Evolutionary conservation across 64 coral and sea anemone species (phyloP).

Genomic region (Acropora yongei): DNA sequence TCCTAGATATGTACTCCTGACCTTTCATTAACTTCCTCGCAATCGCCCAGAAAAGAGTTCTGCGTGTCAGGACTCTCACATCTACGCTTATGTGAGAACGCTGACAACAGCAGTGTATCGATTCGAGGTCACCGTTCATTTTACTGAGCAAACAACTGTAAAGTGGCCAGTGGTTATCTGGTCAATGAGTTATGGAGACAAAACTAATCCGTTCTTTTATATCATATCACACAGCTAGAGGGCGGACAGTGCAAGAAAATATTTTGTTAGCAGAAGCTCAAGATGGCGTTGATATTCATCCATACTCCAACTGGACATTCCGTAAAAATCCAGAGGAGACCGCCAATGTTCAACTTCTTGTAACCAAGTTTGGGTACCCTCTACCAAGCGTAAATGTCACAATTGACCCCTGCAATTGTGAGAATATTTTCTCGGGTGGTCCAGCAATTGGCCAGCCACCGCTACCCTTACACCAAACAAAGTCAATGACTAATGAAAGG

Average conservation of each 20-base stretch:
- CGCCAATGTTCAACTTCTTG: not conserved
- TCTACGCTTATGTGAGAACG: too few species aligned
- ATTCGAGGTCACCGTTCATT: too few species aligned
- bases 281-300: conserved; percentile 51
- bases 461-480: not conserved
- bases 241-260: conserved; percentile 43
- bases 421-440: not conserved
- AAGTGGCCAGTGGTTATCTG: too few species aligned
- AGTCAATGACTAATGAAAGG: not conserved
- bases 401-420: conserved; percentile 20
- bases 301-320: conserved; percentile 23
- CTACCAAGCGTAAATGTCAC: not conserved
- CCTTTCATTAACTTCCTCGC: too few species aligned
- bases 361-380: conserved; percentile 43
- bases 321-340: not conserved
- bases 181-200: too few species aligned
- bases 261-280: conserved; percentile 10
- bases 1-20: too few species aligned
- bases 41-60: too few species aligned
- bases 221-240: too few species aligned
- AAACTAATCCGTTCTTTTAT: too few species aligned
- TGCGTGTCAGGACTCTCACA: too few species aligned
- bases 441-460: conserved; percentile 7
- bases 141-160: too few species aligned
- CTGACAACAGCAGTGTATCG: too few species aligned